These are phyloP conservation scores for Leptinotarsa haldemani DNA, from an alignment of 2,888 invertebrate species.

Conservation along the genomic window DNA sequence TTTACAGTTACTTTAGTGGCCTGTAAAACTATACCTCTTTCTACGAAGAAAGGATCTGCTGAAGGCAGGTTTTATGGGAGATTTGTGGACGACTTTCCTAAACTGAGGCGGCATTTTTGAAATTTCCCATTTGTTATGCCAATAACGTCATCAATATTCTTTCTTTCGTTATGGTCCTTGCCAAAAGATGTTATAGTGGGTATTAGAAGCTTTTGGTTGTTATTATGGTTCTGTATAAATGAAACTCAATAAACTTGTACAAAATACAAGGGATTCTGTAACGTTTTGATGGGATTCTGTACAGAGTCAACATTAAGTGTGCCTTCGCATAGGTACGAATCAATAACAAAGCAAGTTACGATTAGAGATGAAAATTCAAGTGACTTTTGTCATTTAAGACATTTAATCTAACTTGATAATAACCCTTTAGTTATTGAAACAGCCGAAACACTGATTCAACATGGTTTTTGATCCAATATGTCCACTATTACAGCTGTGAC, in stretches of 20 bases:
- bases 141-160: slow-evolving; percentile 8
- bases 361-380: too few species aligned
- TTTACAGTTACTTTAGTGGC: slow-evolving; percentile 45
- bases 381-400: too few species aligned
- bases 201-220: background rate
- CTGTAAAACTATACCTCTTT: slow-evolving; percentile 20
- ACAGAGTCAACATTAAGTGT: too few species aligned
- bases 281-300: too few species aligned
- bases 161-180: background rate
- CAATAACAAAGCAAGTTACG: too few species aligned
- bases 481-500: too few species aligned
- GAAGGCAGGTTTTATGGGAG: slow-evolving; percentile 10
- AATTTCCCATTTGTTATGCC: slow-evolving; percentile 12
- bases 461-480: too few species aligned
- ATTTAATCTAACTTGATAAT: too few species aligned
- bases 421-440: too few species aligned
- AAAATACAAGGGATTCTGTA: too few species aligned
- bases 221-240: background rate
- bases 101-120: slow-evolving; percentile 1
- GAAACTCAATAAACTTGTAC: background rate
- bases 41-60: slow-evolving; percentile 19
- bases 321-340: too few species aligned
- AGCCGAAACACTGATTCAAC: too few species aligned
- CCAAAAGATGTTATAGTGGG: background rate
- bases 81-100: slow-evolving; percentile 13